Conservation (phyloP, 2,888 invertebrate species). For the Dexiosoma caninum region DNA sequence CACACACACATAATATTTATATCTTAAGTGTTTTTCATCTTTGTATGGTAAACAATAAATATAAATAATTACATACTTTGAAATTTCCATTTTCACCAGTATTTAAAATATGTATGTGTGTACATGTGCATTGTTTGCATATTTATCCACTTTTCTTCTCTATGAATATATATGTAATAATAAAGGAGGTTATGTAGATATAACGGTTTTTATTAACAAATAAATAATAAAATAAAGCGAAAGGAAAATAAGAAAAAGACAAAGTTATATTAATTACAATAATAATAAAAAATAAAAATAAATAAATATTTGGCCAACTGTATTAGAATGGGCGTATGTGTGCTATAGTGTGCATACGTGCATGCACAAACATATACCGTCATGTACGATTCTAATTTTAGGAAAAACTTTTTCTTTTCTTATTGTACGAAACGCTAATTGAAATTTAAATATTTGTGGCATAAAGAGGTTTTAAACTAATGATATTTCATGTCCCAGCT, state of each 20-base stretch:
- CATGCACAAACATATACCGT: background rate
- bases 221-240: constrained; percentile 36
- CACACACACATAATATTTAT: constrained; percentile 13
- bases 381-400: background rate
- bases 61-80: constrained; percentile 60
- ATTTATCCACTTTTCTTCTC: constrained; percentile 40
- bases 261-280: constrained; percentile 35
- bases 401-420: too few species aligned
- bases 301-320: constrained; percentile 50
- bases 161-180: constrained; percentile 45
- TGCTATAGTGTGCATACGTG: background rate
- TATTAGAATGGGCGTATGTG: background rate
- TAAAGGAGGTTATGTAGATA: constrained; percentile 62
- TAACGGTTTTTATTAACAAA: constrained; percentile 56
- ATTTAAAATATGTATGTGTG: background rate
- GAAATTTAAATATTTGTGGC: too few species aligned
- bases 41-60: constrained; percentile 63
- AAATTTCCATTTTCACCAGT: constrained; percentile 50
- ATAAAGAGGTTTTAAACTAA: too few species aligned
- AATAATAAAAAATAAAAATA: constrained; percentile 27
- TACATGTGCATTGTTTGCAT: background rate
- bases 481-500: too few species aligned
- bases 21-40: constrained; percentile 61
- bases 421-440: too few species aligned
- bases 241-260: background rate